Base-by-base conservation (phyloP, 2,888 invertebrate genomes). In the Diarsia rubi region DNA sequence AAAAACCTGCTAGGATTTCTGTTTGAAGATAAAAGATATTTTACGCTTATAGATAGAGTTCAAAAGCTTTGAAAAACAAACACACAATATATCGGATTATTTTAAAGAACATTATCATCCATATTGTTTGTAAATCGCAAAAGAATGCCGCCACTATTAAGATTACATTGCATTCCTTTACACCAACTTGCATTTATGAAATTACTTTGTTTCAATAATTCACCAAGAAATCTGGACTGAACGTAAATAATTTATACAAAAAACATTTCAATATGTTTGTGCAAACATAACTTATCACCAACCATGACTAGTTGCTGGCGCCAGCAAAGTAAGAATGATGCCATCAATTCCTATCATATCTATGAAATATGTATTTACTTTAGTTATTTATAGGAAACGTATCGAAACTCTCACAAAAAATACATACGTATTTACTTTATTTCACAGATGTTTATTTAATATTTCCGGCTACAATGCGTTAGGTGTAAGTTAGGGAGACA, bases 281-380 rank as follows among this genome's bases (percentile, higher is more conserved):
- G 44, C 77, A 78, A 83, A 87, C 76, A 87, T 83, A 75, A 85
- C 72, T 85, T 87, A 87, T 85, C 83, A 80, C 75, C 75, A 77
- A 60, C 60, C 68, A 83, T 74, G 67, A 79, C 72, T 73, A 69
- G 77, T 76, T 19, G 69, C 69, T 78, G 88, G 87, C 87, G 87
- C 88, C 88, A 81, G 68, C 73, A 52, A 69, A 75, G 54, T 66
- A 71, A 71, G 65, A 85, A 69, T 76, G 76, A 78, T 86, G 72
- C 83, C 84, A 79, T 84, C 83, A 75, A 71, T 84, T 82, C 76
- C 73, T 82, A 86, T 79, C 80, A 78, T 84, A 86, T 87, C 78
- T 69, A 78, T 84, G 69, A 83, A 72, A 77, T 75, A 71, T 86
- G 75, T 84, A 73, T 87, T 82, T 87, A 75, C 80, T 74, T 80